Conservation (phyloP, 37 sponge, comb jelly and placozoan genomes). For the Beroe forskalii region DNA sequence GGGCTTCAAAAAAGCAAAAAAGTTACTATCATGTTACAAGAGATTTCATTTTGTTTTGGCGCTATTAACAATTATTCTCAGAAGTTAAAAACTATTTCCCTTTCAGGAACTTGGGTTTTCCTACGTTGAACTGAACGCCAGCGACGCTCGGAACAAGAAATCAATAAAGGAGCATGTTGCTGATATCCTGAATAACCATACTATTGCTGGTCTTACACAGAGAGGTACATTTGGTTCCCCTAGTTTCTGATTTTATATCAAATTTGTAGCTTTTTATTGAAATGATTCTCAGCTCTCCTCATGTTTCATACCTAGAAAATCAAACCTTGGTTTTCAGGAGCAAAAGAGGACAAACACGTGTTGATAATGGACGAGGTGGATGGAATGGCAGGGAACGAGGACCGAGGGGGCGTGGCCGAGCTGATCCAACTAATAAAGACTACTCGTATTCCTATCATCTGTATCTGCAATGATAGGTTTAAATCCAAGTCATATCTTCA, state of each 20-base stretch:
- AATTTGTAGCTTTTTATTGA: too few relatives aligned
- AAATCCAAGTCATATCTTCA: too few relatives aligned
- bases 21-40: too few relatives aligned
- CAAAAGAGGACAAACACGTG: slow-evolving; percentile 69
- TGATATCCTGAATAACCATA: slow-evolving; percentile 70
- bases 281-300: neutral
- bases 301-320: neutral
- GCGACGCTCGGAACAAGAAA: slow-evolving; percentile 82
- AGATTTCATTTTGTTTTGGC: too few relatives aligned
- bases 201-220: slow-evolving; percentile 70
- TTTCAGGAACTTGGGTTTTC: slow-evolving; percentile 77
- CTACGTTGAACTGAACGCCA: slow-evolving; percentile 91
- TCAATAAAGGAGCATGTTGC: slow-evolving; percentile 75
- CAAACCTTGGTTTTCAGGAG: slow-evolving; percentile 29
- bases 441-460: slow-evolving; percentile 87
- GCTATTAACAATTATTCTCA: too few relatives aligned
- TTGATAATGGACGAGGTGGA: slow-evolving; percentile 98
- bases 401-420: slow-evolving; percentile 93
- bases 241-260: too few relatives aligned
- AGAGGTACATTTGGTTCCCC: neutral
- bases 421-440: slow-evolving; percentile 88
- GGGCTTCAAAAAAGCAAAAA: too few relatives aligned
- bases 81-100: slow-evolving; percentile 3
- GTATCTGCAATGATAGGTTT: slow-evolving; percentile 94
- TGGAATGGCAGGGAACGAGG: slow-evolving; percentile 99